Evolutionary conservation across 2,888 invertebrate species (phyloP).

Genomic region (Stegophylla sp.): DNA sequence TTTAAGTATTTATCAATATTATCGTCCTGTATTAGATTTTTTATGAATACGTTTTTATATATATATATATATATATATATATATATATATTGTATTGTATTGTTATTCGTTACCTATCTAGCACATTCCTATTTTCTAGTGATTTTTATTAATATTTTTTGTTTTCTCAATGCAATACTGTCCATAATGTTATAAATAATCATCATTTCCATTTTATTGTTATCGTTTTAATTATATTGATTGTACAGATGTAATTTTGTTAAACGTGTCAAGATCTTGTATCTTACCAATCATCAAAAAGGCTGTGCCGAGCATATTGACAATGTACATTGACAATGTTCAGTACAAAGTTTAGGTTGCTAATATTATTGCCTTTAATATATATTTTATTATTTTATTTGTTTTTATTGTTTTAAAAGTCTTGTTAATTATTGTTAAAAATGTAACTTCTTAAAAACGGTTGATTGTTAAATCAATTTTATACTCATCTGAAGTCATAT

Average conservation of each 20-base stretch:
- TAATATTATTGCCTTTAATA: conserved; percentile 26
- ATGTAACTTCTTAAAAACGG: not conserved
- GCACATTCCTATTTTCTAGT: conserved; percentile 51
- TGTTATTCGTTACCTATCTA: conserved; percentile 40
- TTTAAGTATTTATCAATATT: conserved; percentile 2
- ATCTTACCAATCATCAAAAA: conserved; percentile 56
- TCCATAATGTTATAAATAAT: conserved; percentile 13
- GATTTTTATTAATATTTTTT: too few species aligned
- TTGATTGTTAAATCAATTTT: conserved; percentile 18
- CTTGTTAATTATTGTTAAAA: not conserved
- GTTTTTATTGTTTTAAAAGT: conserved; percentile 5
- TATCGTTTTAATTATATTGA: conserved; percentile 27
- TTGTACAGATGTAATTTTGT: conserved; percentile 47
- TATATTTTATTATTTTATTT: conserved; percentile 24
- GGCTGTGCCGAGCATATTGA: conserved; percentile 56
- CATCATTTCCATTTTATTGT: conserved; percentile 41
- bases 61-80: conserved; percentile 10
- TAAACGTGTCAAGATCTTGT: conserved; percentile 40
- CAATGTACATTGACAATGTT: conserved; percentile 40
- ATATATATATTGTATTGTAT: conserved; percentile 15
- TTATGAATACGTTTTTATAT: not conserved
- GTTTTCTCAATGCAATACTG: not conserved
- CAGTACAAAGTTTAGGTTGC: conserved; percentile 44
- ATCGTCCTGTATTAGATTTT: conserved; percentile 12
- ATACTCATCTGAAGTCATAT: conserved; percentile 14